Evolutionary conservation across 2,888 invertebrate species (phyloP).

Genomic region (Heteromurus nitidus): DNA sequence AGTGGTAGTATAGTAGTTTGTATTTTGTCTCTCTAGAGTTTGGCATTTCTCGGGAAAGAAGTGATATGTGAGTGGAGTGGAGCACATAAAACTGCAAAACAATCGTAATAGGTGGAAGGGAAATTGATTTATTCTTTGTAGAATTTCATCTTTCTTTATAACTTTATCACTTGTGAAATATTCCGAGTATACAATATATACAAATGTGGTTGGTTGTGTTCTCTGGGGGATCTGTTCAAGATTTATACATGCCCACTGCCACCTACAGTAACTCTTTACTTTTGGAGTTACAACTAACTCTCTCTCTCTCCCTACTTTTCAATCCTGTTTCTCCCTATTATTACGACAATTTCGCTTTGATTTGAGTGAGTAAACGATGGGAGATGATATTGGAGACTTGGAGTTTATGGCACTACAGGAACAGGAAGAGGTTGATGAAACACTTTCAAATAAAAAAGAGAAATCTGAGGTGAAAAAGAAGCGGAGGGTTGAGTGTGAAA

Average conservation of each 20-base stretch:
- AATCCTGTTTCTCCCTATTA: too few relatives aligned
- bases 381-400: conserved; percentile 25
- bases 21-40: not conserved
- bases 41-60: not conserved
- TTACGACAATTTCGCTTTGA: not conserved
- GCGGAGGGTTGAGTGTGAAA: conserved; percentile 22
- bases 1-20: too few relatives aligned
- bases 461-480: conserved; percentile 13
- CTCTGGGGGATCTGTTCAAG: not conserved
- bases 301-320: too few relatives aligned
- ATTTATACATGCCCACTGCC: too few relatives aligned
- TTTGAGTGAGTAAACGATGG: not conserved
- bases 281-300: not conserved
- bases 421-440: conserved; percentile 13
- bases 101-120: not conserved
- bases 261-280: not conserved
- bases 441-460: too few relatives aligned
- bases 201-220: not conserved
- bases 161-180: conserved; percentile 5
- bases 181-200: too few relatives aligned
- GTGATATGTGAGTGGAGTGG: not conserved
- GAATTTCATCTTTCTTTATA: not conserved
- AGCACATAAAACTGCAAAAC: too few relatives aligned
- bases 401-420: conserved; percentile 32
- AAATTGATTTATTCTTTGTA: conserved; percentile 9